Percentiles rank a stretch among this genome's conserved stretches.
phyloP scores from a whole-genome alignment of 2,113 vertebrate genomes.

The Monarcha castaneiventris region DNA sequence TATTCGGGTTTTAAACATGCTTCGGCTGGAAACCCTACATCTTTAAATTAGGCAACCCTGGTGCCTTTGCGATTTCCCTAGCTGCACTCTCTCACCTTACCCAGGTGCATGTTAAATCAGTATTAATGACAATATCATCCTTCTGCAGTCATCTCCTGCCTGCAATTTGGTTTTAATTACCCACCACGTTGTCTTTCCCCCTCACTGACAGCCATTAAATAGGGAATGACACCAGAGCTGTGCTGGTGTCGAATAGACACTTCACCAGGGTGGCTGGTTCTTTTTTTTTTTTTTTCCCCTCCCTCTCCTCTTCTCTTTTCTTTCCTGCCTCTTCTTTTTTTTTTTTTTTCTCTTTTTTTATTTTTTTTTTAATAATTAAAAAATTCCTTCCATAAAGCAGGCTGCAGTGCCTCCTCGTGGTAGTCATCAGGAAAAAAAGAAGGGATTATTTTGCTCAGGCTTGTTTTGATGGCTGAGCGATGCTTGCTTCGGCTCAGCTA shows the following conservation, averaged over 20 bases:
- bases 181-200: conserved; percentile 87
- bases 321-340: neutral
- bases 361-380: conserved; percentile 26
- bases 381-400: conserved; percentile 69
- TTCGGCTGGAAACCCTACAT: conserved; percentile 70
- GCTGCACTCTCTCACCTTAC: conserved; percentile 80
- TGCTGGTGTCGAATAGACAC: conserved; percentile 62
- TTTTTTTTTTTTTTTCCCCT: neutral
- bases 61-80: conserved; percentile 73
- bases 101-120: conserved; percentile 89
- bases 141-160: conserved; percentile 91
- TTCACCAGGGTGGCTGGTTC: conserved; percentile 31
- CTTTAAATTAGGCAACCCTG: conserved; percentile 75
- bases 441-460: neutral
- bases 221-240: conserved; percentile 82
- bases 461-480: neutral
- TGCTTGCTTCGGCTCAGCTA: conserved; percentile 22
- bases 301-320: neutral
- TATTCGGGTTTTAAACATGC: conserved; percentile 73
- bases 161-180: conserved; percentile 96
- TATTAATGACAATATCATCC: conserved; percentile 91
- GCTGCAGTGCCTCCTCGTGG: conserved; percentile 82
- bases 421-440: neutral
- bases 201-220: conserved; percentile 93
- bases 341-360: neutral